Percentiles rank a stretch among this genome's conserved stretches.
Conservation (phyloP, 2,113 vertebrate species). For the Oncorhynchus clarkii region DNA sequence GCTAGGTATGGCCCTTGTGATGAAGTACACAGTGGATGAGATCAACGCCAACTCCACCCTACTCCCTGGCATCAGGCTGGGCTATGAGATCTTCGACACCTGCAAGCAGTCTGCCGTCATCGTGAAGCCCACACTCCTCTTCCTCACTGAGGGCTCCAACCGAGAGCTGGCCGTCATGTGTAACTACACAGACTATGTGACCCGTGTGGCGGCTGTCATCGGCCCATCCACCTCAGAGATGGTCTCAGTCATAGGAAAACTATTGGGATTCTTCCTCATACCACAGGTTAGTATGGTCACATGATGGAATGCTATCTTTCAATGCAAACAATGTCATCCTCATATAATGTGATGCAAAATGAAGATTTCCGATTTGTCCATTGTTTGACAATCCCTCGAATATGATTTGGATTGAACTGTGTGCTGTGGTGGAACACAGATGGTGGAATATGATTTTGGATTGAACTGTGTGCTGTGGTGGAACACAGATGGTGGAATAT, state of each 20-base stretch:
- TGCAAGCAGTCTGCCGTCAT: conserved; percentile 71
- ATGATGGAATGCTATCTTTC: not conserved
- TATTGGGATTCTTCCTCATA: conserved; percentile 83
- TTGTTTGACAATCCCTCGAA: no score
- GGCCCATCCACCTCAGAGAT: conserved; percentile 79
- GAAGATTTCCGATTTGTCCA: no score
- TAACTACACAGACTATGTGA: conserved; percentile 80
- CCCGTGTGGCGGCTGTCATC: conserved; percentile 78
- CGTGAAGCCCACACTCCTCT: conserved; percentile 76
- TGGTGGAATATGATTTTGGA: no score
- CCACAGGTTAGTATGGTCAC: conserved; percentile 77
- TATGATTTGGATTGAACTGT: no score
- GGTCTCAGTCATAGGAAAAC: conserved; percentile 73
- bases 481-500: no score
- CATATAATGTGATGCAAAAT: not conserved
- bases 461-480: no score
- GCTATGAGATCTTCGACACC: conserved; percentile 76
- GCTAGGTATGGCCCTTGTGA: conserved; percentile 76
- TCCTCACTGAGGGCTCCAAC: conserved; percentile 64
- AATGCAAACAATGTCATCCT: not conserved
- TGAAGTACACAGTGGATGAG: conserved; percentile 85
- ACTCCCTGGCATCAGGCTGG: conserved; percentile 77
- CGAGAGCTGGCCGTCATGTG: conserved; percentile 51
- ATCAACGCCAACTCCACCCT: conserved; percentile 79
- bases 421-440: no score